Conservation (phyloP, 2,888 invertebrate species). For the Athripsodes cinereus region DNA sequence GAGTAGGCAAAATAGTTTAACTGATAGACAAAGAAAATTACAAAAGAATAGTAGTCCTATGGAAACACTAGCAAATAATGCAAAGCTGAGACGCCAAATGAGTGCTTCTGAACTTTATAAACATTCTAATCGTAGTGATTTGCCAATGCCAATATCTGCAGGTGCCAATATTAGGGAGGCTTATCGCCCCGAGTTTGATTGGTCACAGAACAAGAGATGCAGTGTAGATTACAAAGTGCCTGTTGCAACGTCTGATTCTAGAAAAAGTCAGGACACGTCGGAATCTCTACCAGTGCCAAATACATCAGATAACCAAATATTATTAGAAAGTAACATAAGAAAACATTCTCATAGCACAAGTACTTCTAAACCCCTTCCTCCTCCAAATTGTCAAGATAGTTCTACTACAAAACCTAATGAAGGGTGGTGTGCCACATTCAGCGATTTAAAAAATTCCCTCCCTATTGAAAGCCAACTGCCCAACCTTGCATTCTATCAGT, state of each 20-base stretch:
- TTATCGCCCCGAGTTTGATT: conserved; percentile 33
- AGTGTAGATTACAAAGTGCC: conserved; percentile 20
- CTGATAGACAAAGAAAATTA: conserved; percentile 9
- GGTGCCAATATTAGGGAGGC: conserved; percentile 43
- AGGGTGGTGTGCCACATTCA: conserved; percentile 38
- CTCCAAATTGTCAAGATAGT: conserved; percentile 33
- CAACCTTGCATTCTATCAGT: conserved; percentile 16
- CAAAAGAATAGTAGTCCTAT: conserved; percentile 31
- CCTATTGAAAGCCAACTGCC: conserved; percentile 34
- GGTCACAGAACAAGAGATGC: conserved; percentile 18
- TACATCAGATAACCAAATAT: conserved; percentile 21
- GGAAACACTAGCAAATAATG: conserved; percentile 33
- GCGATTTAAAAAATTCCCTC: conserved; percentile 45
- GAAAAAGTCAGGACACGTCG: conserved; percentile 20
- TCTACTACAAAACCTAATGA: conserved; percentile 20
- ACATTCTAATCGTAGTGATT: conserved; percentile 34
- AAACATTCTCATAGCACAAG: conserved; percentile 8
- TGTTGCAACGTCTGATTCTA: conserved; percentile 11
- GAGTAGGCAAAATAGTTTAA: conserved; percentile 10
- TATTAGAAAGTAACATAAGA: conserved; percentile 22
- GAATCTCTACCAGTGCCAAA: conserved; percentile 27
- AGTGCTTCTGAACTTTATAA: conserved; percentile 39
- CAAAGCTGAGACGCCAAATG: conserved; percentile 37
- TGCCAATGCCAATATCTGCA: conserved; percentile 48
- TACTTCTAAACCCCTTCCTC: conserved; percentile 11